These are phyloP conservation scores for Onychomys leucogaster DNA, from an alignment of 2,797 vertebrate species.

Conservation along the genomic window DNA sequence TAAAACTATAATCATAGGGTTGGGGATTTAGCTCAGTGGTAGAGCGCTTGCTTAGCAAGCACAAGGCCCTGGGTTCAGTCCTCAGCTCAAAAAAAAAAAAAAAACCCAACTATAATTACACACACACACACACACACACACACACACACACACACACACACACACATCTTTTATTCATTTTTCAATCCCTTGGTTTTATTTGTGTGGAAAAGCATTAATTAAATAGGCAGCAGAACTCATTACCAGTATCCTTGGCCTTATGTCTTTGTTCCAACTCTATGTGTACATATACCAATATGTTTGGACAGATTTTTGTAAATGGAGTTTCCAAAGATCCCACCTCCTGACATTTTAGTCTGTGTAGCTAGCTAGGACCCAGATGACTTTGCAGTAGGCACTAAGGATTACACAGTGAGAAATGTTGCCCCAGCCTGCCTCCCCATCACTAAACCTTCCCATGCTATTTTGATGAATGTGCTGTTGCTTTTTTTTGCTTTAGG, in stretches of 20 bases:
- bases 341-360: neutral
- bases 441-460: neutral
- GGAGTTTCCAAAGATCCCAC: neutral
- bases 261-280: neutral
- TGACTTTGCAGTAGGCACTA: slow-evolving; percentile 1
- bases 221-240: neutral
- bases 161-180: slow-evolving; percentile 29
- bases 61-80: too few species aligned
- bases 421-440: neutral
- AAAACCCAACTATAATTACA: too few species aligned
- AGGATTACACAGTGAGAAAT: slow-evolving; percentile 19
- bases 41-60: too few species aligned
- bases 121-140: too few species aligned
- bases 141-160: too few species aligned
- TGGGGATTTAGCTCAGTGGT: too few species aligned
- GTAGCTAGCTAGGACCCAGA: neutral
- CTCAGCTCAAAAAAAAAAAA: too few species aligned
- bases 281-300: neutral
- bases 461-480: neutral
- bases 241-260: neutral
- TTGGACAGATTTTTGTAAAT: neutral
- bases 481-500: neutral
- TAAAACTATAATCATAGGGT: too few species aligned
- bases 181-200: neutral
- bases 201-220: slow-evolving; percentile 18